phyloP scores from a whole-genome alignment of 53 echinoderm and acorn worm genomes.

The Holothuria scabra region DNA sequence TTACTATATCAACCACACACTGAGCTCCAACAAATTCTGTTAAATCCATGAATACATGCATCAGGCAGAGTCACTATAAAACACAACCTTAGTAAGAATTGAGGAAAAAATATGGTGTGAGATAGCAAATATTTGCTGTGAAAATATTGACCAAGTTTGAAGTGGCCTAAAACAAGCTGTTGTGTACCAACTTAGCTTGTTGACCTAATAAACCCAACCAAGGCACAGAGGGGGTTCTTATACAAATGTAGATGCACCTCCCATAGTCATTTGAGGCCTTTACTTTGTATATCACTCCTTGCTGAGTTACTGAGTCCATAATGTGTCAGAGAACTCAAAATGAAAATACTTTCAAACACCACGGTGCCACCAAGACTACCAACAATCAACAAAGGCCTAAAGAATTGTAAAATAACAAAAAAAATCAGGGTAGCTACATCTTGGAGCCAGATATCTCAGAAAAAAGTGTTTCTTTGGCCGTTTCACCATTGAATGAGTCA shows the following conservation, averaged over 20 bases:
- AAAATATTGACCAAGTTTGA: slow-evolving; percentile 36
- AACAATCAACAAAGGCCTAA: too few relatives aligned
- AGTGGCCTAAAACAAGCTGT: slow-evolving; percentile 8
- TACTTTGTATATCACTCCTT: too few relatives aligned
- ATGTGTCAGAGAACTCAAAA: too few relatives aligned
- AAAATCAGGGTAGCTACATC: too few relatives aligned
- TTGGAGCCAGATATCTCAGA: too few relatives aligned
- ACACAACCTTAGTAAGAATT: background rate
- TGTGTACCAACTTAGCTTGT: slow-evolving; percentile 46
- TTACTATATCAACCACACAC: background rate
- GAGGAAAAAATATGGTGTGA: slow-evolving; percentile 23
- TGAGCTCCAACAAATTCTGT: background rate
- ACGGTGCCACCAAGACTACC: too few relatives aligned
- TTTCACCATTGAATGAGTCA: too few relatives aligned
- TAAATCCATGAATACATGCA: background rate
- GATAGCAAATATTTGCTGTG: slow-evolving; percentile 20
- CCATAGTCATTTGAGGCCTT: too few relatives aligned
- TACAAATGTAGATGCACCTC: slow-evolving; percentile 5
- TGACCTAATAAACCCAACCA: slow-evolving; percentile 25
- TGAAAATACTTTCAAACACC: too few relatives aligned
- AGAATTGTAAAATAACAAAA: too few relatives aligned
- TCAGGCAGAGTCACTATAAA: slow-evolving; percentile 20
- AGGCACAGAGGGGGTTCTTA: slow-evolving; percentile 28
- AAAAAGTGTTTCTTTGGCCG: too few relatives aligned
- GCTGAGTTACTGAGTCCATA: too few relatives aligned